Evolutionary conservation across 2,797 vertebrate species (phyloP).

Genomic region (Microctenopoma steveboyesi): DNA sequence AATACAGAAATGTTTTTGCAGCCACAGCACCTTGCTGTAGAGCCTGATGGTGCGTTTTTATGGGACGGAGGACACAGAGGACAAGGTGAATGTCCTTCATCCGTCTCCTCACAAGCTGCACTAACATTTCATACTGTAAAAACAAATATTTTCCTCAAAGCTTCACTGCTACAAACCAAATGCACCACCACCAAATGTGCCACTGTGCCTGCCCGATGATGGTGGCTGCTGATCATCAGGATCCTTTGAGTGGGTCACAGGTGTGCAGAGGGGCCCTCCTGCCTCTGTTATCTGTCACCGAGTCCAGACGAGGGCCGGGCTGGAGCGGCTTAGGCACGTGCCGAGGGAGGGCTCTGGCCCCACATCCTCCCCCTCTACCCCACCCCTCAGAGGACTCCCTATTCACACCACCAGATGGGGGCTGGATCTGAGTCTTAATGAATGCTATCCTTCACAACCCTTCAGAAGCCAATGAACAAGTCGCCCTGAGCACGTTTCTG

Average conservation of each 20-base stretch:
- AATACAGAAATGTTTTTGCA: constrained; percentile 44
- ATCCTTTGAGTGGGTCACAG: constrained; percentile 66
- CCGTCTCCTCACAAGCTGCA: constrained; percentile 8
- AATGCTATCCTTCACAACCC: constrained; percentile 74
- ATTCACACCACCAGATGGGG: constrained; percentile 86
- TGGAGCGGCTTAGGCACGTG: constrained; percentile 80
- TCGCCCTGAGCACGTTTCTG: constrained; percentile 46
- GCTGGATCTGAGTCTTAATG: constrained; percentile 82
- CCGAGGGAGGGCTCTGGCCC: constrained; percentile 68
- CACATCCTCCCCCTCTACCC: neutral
- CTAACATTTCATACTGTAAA: constrained; percentile 1
- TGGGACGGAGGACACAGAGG: constrained; percentile 19
- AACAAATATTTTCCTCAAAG: constrained; percentile 1
- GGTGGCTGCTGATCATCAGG: constrained; percentile 38
- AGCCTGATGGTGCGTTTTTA: constrained; percentile 44
- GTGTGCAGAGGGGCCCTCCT: constrained; percentile 55
- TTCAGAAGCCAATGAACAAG: constrained; percentile 42
- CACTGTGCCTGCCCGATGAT: constrained; percentile 29
- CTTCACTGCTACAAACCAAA: constrained; percentile 8
- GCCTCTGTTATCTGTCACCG: constrained; percentile 62
- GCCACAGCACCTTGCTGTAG: constrained; percentile 25
- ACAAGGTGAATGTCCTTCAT: constrained; percentile 2
- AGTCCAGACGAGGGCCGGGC: constrained; percentile 60
- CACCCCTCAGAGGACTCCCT: constrained; percentile 59
- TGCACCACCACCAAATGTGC: too few species aligned